These are phyloP conservation scores for Himalopsyche kuldschensis DNA, from an alignment of 2,888 invertebrate species.

Conservation along the genomic window DNA sequence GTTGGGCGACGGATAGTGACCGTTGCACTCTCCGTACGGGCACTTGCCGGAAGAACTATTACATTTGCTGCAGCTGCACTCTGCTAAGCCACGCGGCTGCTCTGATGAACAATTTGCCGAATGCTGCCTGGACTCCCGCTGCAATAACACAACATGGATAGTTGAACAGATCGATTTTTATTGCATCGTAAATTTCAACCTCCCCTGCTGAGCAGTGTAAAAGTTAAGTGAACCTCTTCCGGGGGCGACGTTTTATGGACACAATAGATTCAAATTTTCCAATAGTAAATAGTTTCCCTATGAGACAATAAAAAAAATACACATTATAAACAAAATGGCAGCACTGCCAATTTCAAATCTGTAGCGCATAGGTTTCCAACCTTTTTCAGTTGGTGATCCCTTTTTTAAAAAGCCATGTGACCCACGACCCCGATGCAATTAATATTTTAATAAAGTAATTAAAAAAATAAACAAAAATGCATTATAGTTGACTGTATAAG, in stretches of 20 bases:
- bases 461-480: too few species aligned
- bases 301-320: not conserved
- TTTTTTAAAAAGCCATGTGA: too few species aligned
- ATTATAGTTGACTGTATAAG: too few species aligned
- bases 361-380: too few species aligned
- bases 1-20: constrained; percentile 43
- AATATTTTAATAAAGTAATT: too few species aligned
- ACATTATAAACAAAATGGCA: not conserved
- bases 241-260: not conserved
- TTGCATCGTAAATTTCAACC: not conserved
- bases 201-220: not conserved
- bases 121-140: constrained; percentile 44
- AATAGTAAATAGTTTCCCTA: too few species aligned
- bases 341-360: not conserved
- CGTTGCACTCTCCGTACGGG: constrained; percentile 52
- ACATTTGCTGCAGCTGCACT: constrained; percentile 48
- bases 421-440: too few species aligned
- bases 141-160: constrained; percentile 30
- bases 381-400: too few species aligned
- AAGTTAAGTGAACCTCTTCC: not conserved
- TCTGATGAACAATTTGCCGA: constrained; percentile 13
- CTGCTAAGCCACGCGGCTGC: constrained; percentile 46
- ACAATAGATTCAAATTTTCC: too few species aligned
- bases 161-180: too few species aligned
- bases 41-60: constrained; percentile 46